These are phyloP conservation scores for Zaprionus capensis DNA, from an alignment of 1,140 invertebrate genomes.

Conservation along the genomic window DNA sequence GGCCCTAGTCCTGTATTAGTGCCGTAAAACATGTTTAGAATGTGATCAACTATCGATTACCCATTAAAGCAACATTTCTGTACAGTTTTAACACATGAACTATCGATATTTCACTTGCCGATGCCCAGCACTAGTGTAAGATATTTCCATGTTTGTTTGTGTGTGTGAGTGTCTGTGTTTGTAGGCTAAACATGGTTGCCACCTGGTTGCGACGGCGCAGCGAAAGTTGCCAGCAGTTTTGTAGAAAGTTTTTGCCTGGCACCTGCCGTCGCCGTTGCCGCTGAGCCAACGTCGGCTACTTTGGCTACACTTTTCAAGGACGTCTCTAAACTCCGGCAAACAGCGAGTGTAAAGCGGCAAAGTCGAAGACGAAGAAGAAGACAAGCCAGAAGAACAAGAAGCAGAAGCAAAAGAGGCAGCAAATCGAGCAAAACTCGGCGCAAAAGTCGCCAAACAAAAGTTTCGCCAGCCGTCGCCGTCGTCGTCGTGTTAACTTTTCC, in stretches of 20 bases:
- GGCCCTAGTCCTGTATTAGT: no score
- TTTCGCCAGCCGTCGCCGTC: constrained; percentile 50
- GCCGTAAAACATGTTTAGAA: no score
- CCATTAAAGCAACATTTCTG: no score
- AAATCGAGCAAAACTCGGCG: constrained; percentile 56
- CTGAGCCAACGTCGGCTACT: constrained; percentile 33
- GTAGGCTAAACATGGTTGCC: constrained; percentile 1
- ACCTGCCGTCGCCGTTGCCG: constrained; percentile 22
- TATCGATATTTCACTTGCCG: not conserved
- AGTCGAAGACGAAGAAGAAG: constrained; percentile 27
- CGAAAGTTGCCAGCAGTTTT: constrained; percentile 48
- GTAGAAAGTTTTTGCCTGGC: constrained; percentile 39
- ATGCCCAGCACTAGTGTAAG: not conserved
- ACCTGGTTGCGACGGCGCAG: constrained; percentile 21
- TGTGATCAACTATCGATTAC: no score
- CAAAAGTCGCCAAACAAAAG: constrained; percentile 65
- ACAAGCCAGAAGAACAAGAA: constrained; percentile 6
- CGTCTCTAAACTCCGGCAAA: constrained; percentile 71
- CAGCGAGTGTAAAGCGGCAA: constrained; percentile 39
- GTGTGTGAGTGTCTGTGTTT: not conserved
- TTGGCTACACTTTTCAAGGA: constrained; percentile 79
- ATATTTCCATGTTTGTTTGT: not conserved
- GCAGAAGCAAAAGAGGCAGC: constrained; percentile 24
- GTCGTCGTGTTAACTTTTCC: constrained; percentile 43
- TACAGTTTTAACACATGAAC: no score